A percentile compares a stretch with the other conserved stretches of the same genome.
phyloP scores from a whole-genome alignment of 2,797 vertebrate species.

The Trachops cirrhosus region DNA sequence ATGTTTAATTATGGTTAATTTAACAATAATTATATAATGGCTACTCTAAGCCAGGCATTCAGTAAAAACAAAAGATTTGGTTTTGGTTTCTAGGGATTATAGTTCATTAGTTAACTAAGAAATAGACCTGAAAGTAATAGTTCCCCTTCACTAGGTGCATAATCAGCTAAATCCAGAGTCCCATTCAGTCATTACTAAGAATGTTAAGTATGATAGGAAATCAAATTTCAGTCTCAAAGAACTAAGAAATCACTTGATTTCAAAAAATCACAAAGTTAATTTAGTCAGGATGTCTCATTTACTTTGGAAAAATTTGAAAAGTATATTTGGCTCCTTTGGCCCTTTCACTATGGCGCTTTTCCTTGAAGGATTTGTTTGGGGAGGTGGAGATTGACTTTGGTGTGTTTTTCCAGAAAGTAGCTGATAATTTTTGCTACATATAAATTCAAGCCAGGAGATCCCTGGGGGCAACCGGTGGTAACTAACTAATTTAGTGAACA shows the following conservation, averaged over 20 bases:
- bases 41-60: neutral
- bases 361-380: neutral
- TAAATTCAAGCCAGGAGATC: slow-evolving; percentile 73
- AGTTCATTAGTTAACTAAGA: neutral
- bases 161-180: neutral
- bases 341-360: neutral
- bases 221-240: slow-evolving; percentile 36
- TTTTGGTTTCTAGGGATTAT: neutral
- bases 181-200: neutral
- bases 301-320: slow-evolving; percentile 53
- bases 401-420: neutral
- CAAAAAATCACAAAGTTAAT: slow-evolving; percentile 56
- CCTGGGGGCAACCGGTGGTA: slow-evolving; percentile 64
- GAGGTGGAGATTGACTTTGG: neutral
- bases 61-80: neutral
- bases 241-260: slow-evolving; percentile 39
- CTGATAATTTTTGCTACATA: slow-evolving; percentile 59
- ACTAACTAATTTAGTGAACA: neutral
- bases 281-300: slow-evolving; percentile 62
- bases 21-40: neutral
- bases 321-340: neutral
- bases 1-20: neutral
- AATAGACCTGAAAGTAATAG: neutral
- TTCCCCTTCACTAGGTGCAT: neutral
- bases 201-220: slow-evolving; percentile 31